Percentiles rank a stretch among this genome's conserved stretches.
Evolutionary conservation across 2,113 vertebrate genomes (phyloP).

Genomic region (Thermophis baileyi): DNA sequence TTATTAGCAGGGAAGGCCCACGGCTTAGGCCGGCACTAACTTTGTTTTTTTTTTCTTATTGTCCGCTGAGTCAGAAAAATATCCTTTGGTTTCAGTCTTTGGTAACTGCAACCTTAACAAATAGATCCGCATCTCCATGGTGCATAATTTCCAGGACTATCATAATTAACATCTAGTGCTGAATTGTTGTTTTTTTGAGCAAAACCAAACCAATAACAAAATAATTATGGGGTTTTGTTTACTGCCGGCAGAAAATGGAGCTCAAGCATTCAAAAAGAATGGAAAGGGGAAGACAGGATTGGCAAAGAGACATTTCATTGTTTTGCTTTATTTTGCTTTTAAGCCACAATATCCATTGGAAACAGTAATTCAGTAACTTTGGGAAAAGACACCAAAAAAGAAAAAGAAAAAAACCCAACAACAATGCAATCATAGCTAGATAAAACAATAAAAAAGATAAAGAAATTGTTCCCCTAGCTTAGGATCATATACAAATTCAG

Average conservation of each 20-base stretch:
- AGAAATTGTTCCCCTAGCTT: accelerated
- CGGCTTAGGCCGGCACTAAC: conserved; percentile 43
- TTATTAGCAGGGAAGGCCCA: conserved; percentile 55
- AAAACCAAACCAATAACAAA: conserved; percentile 7
- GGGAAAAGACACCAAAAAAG: not conserved
- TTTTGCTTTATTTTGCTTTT: not conserved
- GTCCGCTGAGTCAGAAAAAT: conserved; percentile 38
- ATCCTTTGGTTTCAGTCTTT: conserved; percentile 24
- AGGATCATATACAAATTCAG: not conserved
- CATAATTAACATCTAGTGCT: conserved; percentile 45
- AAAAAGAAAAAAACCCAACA: not conserved
- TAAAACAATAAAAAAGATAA: not conserved
- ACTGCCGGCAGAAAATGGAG: not conserved
- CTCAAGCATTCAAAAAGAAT: accelerated
- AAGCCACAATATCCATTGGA: not conserved
- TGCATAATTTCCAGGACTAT: conserved; percentile 25
- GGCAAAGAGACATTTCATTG: not conserved
- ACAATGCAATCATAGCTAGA: not conserved
- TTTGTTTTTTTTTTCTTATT: conserved; percentile 28
- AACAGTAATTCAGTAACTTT: not conserved
- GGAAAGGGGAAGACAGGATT: accelerated
- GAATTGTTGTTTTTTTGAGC: conserved; percentile 38
- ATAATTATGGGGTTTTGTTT: conserved; percentile 19
- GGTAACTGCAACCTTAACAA: conserved; percentile 41
- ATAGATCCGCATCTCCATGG: conserved; percentile 31